phyloP scores from a whole-genome alignment of 2,888 invertebrate species.

The Nemurella pictetii region DNA sequence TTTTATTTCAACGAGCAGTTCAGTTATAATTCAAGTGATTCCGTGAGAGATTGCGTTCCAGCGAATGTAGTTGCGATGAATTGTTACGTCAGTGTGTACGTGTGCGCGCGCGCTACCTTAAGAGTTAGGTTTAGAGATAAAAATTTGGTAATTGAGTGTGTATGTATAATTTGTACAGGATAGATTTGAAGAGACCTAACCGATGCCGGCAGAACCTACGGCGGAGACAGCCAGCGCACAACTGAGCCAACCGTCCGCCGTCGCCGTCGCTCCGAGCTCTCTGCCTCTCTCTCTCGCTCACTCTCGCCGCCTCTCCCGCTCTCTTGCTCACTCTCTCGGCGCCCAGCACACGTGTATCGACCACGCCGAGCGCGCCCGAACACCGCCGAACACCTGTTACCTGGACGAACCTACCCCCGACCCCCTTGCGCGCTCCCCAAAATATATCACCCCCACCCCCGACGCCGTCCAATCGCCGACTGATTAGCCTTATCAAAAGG shows the following conservation, averaged over 20 bases:
- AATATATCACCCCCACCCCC: background rate
- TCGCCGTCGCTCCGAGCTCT: background rate
- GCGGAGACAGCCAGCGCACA: background rate
- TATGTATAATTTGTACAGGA: background rate
- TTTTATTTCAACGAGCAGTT: too few species aligned
- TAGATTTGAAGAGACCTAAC: background rate
- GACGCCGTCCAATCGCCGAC: background rate
- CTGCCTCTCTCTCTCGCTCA: background rate
- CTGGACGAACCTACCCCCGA: background rate
- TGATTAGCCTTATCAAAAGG: background rate
- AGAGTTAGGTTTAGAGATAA: too few species aligned
- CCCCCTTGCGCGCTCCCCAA: background rate
- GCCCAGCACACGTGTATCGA: background rate
- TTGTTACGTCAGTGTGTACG: too few species aligned
- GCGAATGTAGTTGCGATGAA: too few species aligned
- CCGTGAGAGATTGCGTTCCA: too few species aligned
- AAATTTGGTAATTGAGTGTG: background rate
- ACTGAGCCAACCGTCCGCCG: background rate
- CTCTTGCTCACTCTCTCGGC: background rate
- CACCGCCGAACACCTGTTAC: background rate
- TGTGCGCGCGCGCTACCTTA: too few species aligned
- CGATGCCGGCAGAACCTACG: background rate
- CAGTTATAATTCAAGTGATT: too few species aligned
- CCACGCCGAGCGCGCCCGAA: background rate
- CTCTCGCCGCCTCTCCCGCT: background rate